A percentile compares a stretch with the other conserved stretches of the same genome.
Conservation (phyloP, 2,113 vertebrate species). For the Scolopax mira region DNA sequence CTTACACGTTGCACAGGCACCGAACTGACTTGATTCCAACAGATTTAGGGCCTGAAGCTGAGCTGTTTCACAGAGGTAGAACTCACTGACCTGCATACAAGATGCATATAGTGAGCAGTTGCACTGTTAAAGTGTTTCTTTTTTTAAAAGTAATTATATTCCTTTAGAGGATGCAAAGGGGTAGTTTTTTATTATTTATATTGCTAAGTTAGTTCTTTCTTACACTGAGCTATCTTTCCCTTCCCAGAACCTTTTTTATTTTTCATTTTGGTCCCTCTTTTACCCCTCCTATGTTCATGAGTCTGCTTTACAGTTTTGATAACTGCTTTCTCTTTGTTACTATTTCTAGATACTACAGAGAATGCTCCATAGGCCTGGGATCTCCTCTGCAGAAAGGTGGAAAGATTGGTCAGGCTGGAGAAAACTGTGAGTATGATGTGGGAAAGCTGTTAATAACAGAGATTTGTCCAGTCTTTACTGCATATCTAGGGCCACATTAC, state of each 20-base stretch:
- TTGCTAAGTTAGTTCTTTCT: background rate
- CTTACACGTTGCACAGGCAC: background rate
- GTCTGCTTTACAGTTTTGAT: background rate
- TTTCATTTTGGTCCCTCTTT: background rate
- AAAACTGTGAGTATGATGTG: background rate
- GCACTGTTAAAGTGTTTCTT: background rate
- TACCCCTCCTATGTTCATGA: background rate
- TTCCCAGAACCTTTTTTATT: background rate
- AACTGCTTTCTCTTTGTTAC: background rate
- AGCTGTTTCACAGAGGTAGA: background rate
- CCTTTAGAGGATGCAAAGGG: background rate
- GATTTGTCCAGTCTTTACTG: background rate
- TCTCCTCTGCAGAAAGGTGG: background rate
- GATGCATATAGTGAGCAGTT: background rate
- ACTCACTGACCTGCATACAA: background rate
- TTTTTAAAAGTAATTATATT: background rate
- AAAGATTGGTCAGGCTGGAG: background rate
- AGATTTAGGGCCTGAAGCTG: background rate
- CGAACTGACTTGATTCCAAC: background rate
- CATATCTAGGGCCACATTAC: background rate
- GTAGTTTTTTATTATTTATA: background rate
- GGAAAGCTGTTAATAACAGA: background rate
- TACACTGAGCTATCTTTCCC: background rate
- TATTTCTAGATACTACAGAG: background rate
- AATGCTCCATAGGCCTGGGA: background rate